Evolutionary conservation across 2,113 vertebrate genomes (phyloP), one percentile per base, ranked within the genome.

Genomic region (Castor canadensis): DNA sequence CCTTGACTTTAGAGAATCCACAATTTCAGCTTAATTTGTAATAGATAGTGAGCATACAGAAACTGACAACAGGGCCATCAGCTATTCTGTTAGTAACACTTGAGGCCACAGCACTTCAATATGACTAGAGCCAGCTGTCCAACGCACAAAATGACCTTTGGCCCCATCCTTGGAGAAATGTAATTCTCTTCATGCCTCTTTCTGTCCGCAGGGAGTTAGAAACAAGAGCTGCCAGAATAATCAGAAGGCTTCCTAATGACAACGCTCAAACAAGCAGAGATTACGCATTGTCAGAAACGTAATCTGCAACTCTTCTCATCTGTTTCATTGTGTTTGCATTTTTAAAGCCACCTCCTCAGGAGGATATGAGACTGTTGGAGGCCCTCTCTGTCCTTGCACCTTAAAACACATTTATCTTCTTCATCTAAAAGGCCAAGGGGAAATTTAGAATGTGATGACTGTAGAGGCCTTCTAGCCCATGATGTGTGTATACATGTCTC

Each of bases 61-160:
- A 98, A 97, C 97, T 97, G 97, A 97, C 97, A 98, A 98, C 96
- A 98, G 95, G 97, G 92, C 96, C 97, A 97, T 97, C 97, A 95
- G 98, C 97, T 92, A 96, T 97, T 97, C 96, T 95, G 96, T 87
- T 96, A 97, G 98, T 95, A 97, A 98, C 97, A 96, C 96, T 98
- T 52, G 95, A 96, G 97, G 97, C 97, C 97, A 94, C 52, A 87
- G 95, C 95, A 73, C 95, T 98, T 98, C 95, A 67, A 96, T 97
- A 96, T 97, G 98, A 98, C 97, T 97, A 96, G 94, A 98, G 97
- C 98, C 98, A 98, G 98, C 98, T 98, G 98, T 98, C 98, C 98
- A 97, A 94, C 95, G 97, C 97, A 96, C 73, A 94, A 86, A 94
- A 94, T 26, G 97, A 98, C 98, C 98, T 98, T 97, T 98, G 97